Base-by-base conservation (phyloP, 2,888 invertebrate genomes). In the Eristalis intricaria region DNA sequence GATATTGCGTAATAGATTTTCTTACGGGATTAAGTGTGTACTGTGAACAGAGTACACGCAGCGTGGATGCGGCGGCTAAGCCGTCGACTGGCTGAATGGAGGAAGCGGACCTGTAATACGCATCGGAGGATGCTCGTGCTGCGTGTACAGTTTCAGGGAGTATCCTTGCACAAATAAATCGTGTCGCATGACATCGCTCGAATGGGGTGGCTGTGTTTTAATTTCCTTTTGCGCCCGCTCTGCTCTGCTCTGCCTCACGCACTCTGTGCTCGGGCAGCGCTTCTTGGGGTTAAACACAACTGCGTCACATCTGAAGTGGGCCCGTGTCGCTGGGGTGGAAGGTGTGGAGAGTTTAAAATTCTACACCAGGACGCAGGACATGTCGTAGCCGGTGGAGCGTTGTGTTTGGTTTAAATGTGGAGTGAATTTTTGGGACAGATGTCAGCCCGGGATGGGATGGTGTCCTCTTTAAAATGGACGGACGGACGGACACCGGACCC, bases 1-100 rank as follows among this genome's bases (percentile, higher is more conserved):
- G 79, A 75, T 87, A 87, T 76, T 87, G 84, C 87, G 87, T 87
- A 87, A 84, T 84, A 87, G 84, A 84, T 84, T 84, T 69, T 70
- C 64, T 74, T 74, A 19, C 26, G 43, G 83, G 74, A 86, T 83
- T 86, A 75, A 35, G 65, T 50, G 43, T 43, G 50, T 63, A 70
- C n/a, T 22, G 50, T 19, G 50, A 43, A 61, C 69, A 65, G n/a
- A 26, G 50, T 35, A 15, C 29, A 50, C 56, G 15, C 56, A 69
- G 74, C 70, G 40, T 71, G 56, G 56, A 61, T 61, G 76, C 65
- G 65, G 77, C 65, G 61, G 50, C 61, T 32, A 13, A 66, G 61
- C 66, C 26, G 15, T 38, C 32, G 79, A 23, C 43, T 32, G 38
- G 40, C 56, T 56, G 29, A 69, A 50, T 13, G 26, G 35, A 13